These are phyloP conservation scores for Ips nitidus DNA, from an alignment of 1,140 invertebrate genomes.

Conservation along the genomic window DNA sequence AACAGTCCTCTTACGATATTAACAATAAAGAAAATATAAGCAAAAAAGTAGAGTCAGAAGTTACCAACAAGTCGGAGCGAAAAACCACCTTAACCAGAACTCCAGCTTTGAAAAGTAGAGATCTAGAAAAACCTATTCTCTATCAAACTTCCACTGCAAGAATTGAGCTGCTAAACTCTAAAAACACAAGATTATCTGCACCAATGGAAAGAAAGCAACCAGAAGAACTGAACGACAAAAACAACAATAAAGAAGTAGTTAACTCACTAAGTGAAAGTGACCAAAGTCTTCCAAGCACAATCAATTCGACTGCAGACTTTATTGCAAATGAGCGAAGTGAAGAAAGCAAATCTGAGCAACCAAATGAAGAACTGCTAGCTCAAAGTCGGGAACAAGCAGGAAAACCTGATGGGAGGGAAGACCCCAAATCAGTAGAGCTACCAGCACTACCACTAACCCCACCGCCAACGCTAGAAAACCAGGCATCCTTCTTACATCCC, in stretches of 20 bases:
- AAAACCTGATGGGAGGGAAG: constrained; percentile 77
- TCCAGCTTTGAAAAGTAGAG: constrained; percentile 42
- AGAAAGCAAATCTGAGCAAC: not conserved
- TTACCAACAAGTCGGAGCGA: constrained; percentile 34
- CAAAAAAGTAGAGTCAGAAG: constrained; percentile 14
- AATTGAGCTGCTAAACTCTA: constrained; percentile 46
- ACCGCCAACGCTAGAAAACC: constrained; percentile 58
- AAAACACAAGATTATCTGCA: constrained; percentile 31
- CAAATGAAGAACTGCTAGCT: not conserved
- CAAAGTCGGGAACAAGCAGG: constrained; percentile 68
- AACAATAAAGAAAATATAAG: constrained; percentile 52
- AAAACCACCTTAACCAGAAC: constrained; percentile 46
- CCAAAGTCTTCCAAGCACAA: constrained; percentile 27
- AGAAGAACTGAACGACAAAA: constrained; percentile 32
- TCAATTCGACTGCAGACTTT: constrained; percentile 25
- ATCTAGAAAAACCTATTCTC: constrained; percentile 43
- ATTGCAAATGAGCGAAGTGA: constrained; percentile 35
- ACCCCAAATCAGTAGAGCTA: constrained; percentile 68
- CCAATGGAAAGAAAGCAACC: constrained; percentile 34
- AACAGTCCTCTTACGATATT: constrained; percentile 35
- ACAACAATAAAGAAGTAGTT: constrained; percentile 27
- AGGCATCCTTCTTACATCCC: constrained; percentile 70
- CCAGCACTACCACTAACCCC: constrained; percentile 67
- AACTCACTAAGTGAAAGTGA: constrained; percentile 7
- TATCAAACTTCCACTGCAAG: constrained; percentile 47